Evolutionary conservation across 2,113 vertebrate species (phyloP).

Genomic region (Cercocebus atys): DNA sequence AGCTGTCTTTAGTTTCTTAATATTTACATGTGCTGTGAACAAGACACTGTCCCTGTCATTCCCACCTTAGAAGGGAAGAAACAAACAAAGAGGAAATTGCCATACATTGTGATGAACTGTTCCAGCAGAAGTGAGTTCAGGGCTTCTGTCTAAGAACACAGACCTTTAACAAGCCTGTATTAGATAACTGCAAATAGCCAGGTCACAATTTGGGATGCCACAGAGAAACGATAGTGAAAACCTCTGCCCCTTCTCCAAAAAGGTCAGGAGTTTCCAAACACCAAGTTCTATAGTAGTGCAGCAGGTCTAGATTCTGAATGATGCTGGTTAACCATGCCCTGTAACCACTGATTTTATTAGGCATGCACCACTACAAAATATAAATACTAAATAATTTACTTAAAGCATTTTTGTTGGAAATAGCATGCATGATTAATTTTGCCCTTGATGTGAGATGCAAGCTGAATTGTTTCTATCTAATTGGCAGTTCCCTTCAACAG

Average conservation of each 20-base stretch:
- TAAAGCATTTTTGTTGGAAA: constrained; percentile 58
- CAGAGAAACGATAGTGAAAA: background rate
- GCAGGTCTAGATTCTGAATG: background rate
- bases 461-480: constrained; percentile 70
- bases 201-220: background rate
- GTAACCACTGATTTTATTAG: constrained; percentile 42
- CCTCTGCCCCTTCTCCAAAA: background rate
- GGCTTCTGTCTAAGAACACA: background rate
- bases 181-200: background rate
- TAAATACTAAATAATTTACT: constrained; percentile 74
- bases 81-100: background rate
- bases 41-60: background rate
- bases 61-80: background rate
- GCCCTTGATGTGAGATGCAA: constrained; percentile 48
- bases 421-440: constrained; percentile 63
- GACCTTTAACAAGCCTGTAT: background rate
- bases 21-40: background rate
- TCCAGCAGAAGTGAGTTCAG: background rate
- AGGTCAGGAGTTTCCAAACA: background rate
- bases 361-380: constrained; percentile 48
- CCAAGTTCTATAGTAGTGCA: background rate
- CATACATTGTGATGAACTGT: background rate
- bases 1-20: background rate
- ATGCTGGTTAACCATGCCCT: background rate
- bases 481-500: constrained; percentile 64